Percentiles rank a stretch among this genome's conserved stretches.
phyloP scores from a whole-genome alignment of 1,140 invertebrate species.

The Sminthurides bifidus region DNA sequence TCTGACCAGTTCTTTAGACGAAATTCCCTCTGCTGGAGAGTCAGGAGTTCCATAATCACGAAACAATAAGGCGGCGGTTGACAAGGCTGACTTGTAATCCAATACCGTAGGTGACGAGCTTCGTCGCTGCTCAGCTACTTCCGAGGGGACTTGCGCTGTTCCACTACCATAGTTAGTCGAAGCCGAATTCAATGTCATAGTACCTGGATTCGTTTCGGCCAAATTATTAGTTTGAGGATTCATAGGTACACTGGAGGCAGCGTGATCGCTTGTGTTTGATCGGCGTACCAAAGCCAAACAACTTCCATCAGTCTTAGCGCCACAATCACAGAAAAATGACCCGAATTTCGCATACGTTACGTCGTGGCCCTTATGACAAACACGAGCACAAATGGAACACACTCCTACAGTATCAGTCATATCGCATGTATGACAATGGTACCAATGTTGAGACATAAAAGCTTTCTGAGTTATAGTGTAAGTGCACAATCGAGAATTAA shows the following conservation, averaged over 20 bases:
- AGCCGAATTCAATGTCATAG: no score
- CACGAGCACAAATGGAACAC: constrained; percentile 90
- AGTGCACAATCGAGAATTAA: constrained; percentile 89
- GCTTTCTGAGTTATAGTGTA: constrained; percentile 94
- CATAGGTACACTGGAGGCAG: no score
- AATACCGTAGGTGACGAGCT: constrained; percentile 54
- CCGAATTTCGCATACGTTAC: constrained; percentile 96
- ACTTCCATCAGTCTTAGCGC: constrained; percentile 80
- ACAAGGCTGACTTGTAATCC: constrained; percentile 34
- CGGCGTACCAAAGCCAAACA: constrained; percentile 38
- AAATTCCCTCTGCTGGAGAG: no score
- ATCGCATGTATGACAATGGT: constrained; percentile 32
- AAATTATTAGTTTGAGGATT: no score
- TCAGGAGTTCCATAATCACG: constrained; percentile 11
- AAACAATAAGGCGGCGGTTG: constrained; percentile 15
- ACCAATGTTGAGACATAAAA: constrained; percentile 89
- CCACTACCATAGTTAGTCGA: no score
- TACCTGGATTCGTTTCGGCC: no score
- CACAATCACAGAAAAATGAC: constrained; percentile 96
- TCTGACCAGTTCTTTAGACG: background rate
- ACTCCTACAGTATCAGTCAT: constrained; percentile 97
- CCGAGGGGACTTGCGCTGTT: no score
- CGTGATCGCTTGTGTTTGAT: constrained; percentile 11
- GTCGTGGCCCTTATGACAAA: constrained; percentile 93
- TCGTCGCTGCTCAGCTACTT: constrained; percentile 48